phyloP scores from a whole-genome alignment of 2,797 vertebrate species.

The Streptopelia turtur region DNA sequence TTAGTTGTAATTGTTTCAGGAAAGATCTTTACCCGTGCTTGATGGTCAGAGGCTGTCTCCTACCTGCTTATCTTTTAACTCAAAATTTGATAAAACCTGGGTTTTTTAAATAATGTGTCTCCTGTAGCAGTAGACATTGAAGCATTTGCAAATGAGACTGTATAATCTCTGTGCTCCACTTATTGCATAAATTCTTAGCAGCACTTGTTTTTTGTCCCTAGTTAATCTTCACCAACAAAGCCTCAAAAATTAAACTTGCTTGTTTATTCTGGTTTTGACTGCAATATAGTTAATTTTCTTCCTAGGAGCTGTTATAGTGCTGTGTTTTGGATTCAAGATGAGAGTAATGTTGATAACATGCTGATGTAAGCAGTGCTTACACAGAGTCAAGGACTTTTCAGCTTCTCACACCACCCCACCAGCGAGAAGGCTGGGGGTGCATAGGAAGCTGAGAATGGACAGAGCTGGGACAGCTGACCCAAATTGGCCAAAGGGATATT shows the following conservation, averaged over 20 bases:
- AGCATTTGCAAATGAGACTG: not conserved
- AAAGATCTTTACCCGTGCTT: not conserved
- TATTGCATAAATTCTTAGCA: not conserved
- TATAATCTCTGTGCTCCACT: not conserved
- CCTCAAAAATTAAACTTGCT: not conserved
- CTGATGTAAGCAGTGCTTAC: too few species aligned
- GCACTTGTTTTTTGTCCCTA: not conserved
- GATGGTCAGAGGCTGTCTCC: not conserved
- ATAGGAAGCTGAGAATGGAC: too few species aligned
- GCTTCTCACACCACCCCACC: too few species aligned
- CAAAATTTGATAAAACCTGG: not conserved
- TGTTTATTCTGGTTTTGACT: not conserved
- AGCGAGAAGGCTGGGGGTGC: too few species aligned
- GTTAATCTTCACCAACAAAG: not conserved
- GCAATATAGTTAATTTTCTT: too few species aligned
- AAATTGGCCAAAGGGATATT: too few species aligned
- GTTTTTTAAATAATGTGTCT: not conserved
- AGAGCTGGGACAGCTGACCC: too few species aligned
- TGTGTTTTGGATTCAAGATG: too few species aligned
- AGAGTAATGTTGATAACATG: too few species aligned
- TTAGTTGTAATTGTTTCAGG: not conserved
- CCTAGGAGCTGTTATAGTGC: too few species aligned
- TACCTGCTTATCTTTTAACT: not conserved
- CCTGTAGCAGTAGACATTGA: not conserved
- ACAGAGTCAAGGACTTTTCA: too few species aligned